Evolutionary conservation across 2,113 vertebrate genomes (phyloP).

Genomic region (Penelope pileata): DNA sequence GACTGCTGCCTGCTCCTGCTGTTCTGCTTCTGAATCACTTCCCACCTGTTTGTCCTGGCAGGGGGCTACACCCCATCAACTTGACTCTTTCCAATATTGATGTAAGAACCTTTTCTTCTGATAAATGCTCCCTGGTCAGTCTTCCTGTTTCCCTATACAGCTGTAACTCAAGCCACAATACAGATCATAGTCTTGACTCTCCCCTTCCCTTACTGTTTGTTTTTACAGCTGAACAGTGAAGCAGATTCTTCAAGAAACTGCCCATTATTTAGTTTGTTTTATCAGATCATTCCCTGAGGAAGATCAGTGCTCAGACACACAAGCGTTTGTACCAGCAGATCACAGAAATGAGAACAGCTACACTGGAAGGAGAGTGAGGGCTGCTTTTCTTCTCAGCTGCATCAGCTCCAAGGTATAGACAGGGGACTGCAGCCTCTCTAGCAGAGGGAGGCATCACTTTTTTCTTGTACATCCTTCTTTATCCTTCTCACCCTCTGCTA

Average conservation of each 20-base stretch:
- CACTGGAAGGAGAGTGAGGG: background rate
- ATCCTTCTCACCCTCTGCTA: background rate
- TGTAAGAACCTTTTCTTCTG: constrained; percentile 8
- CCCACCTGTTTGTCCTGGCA: background rate
- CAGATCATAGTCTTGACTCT: background rate
- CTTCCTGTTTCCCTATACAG: constrained; percentile 1
- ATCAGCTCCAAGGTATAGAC: background rate
- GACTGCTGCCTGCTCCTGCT: background rate
- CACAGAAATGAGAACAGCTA: background rate
- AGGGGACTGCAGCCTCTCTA: background rate
- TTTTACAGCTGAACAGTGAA: background rate
- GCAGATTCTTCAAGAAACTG: background rate
- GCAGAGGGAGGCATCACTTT: background rate
- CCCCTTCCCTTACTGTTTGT: background rate
- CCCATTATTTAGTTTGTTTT: background rate
- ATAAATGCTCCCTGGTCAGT: background rate
- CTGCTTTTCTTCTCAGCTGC: background rate
- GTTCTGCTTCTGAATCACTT: background rate
- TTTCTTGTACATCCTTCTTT: background rate
- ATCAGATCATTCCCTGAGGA: background rate
- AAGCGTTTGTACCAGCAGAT: background rate
- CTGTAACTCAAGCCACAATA: background rate
- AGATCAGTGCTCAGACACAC: background rate
- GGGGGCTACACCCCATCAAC: background rate
- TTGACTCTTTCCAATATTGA: background rate